These are phyloP conservation scores for Osmerus eperlanus DNA, from an alignment of 2,113 vertebrate species.

Conservation along the genomic window DNA sequence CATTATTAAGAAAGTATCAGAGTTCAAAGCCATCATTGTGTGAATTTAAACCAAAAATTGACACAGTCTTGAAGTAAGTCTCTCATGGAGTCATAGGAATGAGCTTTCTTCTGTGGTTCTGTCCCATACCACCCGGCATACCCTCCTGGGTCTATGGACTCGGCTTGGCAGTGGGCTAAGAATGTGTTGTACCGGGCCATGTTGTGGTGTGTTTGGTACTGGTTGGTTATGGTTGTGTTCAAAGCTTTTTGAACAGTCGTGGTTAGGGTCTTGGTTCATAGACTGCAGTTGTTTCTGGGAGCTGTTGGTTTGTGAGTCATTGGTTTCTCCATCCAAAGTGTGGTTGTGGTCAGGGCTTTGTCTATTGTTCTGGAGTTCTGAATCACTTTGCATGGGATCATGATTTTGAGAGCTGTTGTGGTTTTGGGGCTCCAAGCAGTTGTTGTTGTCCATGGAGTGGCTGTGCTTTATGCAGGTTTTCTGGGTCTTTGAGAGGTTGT, in stretches of 20 bases:
- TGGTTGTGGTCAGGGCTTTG: no score
- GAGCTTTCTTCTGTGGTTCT: neutral
- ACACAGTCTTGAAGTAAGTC: no score
- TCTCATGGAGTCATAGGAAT: neutral
- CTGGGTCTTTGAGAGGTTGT: neutral
- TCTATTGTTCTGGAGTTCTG: no score
- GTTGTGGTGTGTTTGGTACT: neutral
- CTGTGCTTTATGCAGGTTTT: neutral
- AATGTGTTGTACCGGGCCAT: neutral
- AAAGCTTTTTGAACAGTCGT: neutral
- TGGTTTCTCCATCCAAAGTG: no score
- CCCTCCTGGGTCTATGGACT: neutral
- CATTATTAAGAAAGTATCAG: no score
- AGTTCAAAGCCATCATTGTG: no score
- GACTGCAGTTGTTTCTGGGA: neutral
- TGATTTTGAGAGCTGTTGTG: no score
- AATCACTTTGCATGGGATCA: no score
- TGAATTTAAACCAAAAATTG: no score
- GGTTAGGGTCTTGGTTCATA: neutral
- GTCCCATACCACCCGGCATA: neutral
- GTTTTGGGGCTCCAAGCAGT: no score
- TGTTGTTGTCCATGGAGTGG: no score
- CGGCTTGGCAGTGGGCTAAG: constrained; percentile 1
- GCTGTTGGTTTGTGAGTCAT: no score
- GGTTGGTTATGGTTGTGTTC: neutral